Evolutionary conservation across 2,888 invertebrate species (phyloP).

Genomic region (Archaeoteleia sp.): DNA sequence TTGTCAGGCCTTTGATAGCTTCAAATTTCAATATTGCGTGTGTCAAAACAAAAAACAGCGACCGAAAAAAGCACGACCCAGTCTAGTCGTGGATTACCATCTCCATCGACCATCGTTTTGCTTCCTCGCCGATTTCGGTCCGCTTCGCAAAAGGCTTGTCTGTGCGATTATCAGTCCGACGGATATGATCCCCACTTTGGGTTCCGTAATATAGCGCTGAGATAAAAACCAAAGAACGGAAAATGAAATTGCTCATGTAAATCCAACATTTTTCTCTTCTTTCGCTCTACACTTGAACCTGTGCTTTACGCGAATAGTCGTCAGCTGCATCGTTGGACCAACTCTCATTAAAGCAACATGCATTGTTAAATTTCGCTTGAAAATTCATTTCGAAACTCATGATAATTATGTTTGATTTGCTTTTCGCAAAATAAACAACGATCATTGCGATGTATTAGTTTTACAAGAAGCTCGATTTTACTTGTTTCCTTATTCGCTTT

Average conservation of each 20-base stretch:
- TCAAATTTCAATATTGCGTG: conserved; percentile 36
- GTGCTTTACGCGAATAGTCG: conserved; percentile 12
- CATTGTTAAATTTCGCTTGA: conserved; percentile 8
- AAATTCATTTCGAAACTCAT: conserved; percentile 9
- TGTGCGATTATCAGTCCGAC: conserved; percentile 39
- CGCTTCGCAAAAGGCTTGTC: conserved; percentile 28
- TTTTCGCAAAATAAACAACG: no score
- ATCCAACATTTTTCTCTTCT: conserved; percentile 51
- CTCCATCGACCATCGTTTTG: conserved; percentile 25
- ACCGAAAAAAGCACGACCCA: conserved; percentile 33
- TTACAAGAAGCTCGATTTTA: no score
- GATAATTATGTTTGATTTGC: neutral
- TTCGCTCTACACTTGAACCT: neutral
- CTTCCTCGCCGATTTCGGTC: conserved; percentile 43
- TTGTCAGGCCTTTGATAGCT: conserved; percentile 36
- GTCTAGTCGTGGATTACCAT: conserved; percentile 37
- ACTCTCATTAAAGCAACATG: conserved; percentile 31
- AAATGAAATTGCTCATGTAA: conserved; percentile 65
- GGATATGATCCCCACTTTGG: conserved; percentile 40
- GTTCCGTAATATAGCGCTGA: conserved; percentile 35
- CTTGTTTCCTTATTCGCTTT: no score
- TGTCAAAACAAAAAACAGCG: conserved; percentile 24
- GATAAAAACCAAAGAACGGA: conserved; percentile 47
- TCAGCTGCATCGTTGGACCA: conserved; percentile 42
- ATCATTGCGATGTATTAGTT: no score